These are phyloP conservation scores for Drosophila meridionalis DNA, from an alignment of 2,888 invertebrate genomes.

Conservation along the genomic window DNA sequence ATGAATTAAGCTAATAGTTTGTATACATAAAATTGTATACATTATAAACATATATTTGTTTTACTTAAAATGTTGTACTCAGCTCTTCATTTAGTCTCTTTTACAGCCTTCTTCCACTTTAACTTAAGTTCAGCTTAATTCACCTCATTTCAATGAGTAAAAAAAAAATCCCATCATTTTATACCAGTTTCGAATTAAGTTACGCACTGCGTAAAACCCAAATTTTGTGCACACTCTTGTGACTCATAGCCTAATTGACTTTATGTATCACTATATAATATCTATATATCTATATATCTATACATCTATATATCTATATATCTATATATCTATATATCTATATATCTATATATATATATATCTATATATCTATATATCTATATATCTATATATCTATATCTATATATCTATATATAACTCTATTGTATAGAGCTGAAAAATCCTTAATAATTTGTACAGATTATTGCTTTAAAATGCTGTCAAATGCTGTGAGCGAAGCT, in stretches of 20 bases:
- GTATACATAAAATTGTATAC: neutral
- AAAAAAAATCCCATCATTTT: constrained; percentile 36
- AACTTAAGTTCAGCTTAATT: neutral
- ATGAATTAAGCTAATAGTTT: neutral
- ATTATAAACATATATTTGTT: neutral
- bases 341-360: no score
- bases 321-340: no score
- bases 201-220: constrained; percentile 52
- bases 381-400: no score
- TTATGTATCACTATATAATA: neutral
- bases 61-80: neutral
- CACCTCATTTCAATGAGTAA: constrained; percentile 1
- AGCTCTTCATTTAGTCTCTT: no score
- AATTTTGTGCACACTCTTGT: constrained; percentile 11
- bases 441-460: neutral
- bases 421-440: neutral
- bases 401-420: no score
- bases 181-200: constrained; percentile 39
- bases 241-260: constrained; percentile 25
- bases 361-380: no score
- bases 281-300: no score
- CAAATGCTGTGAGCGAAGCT: constrained; percentile 6
- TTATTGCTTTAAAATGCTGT: neutral
- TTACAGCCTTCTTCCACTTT: neutral
- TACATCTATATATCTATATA: no score